These are phyloP conservation scores for Onychorhynchus coronatus DNA, from an alignment of 2,113 vertebrate species.

Conservation along the genomic window DNA sequence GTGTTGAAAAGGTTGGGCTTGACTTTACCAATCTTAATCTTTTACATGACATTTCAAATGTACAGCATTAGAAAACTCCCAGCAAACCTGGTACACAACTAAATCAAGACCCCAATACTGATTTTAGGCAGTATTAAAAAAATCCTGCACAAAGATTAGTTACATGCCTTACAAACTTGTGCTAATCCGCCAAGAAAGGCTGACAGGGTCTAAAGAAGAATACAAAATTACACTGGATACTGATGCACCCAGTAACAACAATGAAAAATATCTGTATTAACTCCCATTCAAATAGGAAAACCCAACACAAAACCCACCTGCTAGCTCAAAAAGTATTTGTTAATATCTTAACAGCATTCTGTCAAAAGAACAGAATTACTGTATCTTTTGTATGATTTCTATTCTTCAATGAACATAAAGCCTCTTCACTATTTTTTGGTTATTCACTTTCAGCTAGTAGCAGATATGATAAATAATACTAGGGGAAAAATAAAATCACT, in stretches of 20 bases:
- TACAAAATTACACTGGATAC: not conserved
- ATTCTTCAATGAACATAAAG: not conserved
- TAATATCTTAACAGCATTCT: not conserved
- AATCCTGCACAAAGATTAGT: not conserved
- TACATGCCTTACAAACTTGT: not conserved
- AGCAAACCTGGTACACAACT: accelerated
- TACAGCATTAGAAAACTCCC: not conserved
- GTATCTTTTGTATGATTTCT: not conserved
- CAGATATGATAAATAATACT: not conserved
- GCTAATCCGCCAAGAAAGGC: not conserved
- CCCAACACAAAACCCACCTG: not conserved
- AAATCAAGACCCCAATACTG: not conserved
- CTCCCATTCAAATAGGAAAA: not conserved
- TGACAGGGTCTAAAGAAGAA: not conserved
- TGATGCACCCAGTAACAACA: not conserved
- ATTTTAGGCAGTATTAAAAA: not conserved
- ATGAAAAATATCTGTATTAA: not conserved
- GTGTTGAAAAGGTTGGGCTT: not conserved
- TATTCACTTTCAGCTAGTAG: not conserved
- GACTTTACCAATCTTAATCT: not conserved
- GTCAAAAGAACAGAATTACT: not conserved
- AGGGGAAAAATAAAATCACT: not conserved
- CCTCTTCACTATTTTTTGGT: not conserved
- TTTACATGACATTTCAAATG: not conserved
- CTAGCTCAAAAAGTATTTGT: not conserved